Evolutionary conservation across 1,140 invertebrate genomes (phyloP).

Genomic region (Mizuhopecten yessoensis): DNA sequence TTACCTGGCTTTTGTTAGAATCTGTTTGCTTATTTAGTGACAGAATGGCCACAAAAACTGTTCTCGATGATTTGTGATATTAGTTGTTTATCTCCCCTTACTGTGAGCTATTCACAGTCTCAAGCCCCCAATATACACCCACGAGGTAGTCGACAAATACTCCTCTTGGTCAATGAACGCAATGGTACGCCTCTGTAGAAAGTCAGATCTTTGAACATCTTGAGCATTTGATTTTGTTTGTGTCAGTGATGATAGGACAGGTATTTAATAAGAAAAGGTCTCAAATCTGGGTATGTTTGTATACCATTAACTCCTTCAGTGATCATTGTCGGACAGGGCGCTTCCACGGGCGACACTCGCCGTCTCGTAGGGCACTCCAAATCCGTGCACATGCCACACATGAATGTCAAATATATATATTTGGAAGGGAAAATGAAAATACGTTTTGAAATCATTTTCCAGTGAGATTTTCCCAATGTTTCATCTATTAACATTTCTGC

Average conservation of each 20-base stretch:
- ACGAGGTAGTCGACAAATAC: background rate
- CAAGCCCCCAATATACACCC: background rate
- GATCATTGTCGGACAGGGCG: background rate
- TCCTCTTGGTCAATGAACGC: no score
- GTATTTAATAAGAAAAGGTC: background rate
- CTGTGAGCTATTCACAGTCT: background rate
- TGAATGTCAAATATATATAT: background rate
- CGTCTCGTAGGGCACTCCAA: background rate
- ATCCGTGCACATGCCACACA: background rate
- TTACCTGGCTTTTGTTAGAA: background rate
- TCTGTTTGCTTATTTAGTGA: conserved; percentile 20
- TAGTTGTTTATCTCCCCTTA: background rate
- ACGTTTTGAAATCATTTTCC: background rate
- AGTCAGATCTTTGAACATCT: background rate
- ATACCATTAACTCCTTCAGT: background rate
- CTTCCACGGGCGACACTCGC: background rate
- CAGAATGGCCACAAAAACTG: background rate
- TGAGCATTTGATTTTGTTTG: conserved; percentile 34
- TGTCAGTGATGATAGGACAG: background rate
- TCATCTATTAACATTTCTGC: background rate
- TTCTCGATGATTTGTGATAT: background rate
- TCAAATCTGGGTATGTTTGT: background rate
- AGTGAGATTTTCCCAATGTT: background rate
- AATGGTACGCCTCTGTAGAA: background rate
- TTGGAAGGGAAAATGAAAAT: no score